These are phyloP conservation scores for Heliothis subflexa DNA, from an alignment of 1,140 invertebrate species.

Conservation along the genomic window DNA sequence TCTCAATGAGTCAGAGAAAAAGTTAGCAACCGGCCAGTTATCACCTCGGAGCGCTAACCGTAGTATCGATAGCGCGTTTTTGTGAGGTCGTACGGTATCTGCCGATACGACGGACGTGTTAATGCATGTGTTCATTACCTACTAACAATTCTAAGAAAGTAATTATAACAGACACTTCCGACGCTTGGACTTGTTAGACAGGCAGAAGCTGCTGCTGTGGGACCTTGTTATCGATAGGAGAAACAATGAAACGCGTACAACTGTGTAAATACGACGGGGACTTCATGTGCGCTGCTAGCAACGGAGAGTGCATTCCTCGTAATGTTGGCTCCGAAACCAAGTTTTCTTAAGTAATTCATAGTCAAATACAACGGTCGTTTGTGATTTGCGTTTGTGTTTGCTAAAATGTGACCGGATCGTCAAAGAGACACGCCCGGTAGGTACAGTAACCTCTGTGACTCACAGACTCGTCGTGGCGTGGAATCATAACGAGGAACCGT, in stretches of 20 bases:
- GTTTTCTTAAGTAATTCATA: constrained; percentile 35
- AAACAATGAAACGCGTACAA: constrained; percentile 59
- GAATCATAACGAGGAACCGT: constrained; percentile 72
- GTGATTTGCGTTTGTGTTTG: constrained; percentile 45
- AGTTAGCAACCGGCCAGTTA: constrained; percentile 68
- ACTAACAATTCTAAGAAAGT: constrained; percentile 31
- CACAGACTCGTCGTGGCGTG: constrained; percentile 56
- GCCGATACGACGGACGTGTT: constrained; percentile 35
- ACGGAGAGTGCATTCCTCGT: constrained; percentile 38
- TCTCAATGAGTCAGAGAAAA: constrained; percentile 64
- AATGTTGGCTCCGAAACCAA: constrained; percentile 14
- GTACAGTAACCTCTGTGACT: constrained; percentile 71
- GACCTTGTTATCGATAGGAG: constrained; percentile 61
- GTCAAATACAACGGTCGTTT: constrained; percentile 44
- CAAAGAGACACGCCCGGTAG: constrained; percentile 50
- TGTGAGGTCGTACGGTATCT: constrained; percentile 53
- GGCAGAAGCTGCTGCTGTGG: constrained; percentile 45
- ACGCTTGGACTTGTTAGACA: background rate
- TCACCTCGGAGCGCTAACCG: constrained; percentile 67
- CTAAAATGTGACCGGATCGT: constrained; percentile 49
- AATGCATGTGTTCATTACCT: constrained; percentile 39
- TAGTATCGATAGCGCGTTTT: constrained; percentile 46
- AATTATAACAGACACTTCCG: constrained; percentile 34
- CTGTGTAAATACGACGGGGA: constrained; percentile 57
- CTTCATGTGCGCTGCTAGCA: constrained; percentile 18